These are phyloP conservation scores for Baronia brevicornis DNA, from an alignment of 2,888 invertebrate species.

Conservation along the genomic window DNA sequence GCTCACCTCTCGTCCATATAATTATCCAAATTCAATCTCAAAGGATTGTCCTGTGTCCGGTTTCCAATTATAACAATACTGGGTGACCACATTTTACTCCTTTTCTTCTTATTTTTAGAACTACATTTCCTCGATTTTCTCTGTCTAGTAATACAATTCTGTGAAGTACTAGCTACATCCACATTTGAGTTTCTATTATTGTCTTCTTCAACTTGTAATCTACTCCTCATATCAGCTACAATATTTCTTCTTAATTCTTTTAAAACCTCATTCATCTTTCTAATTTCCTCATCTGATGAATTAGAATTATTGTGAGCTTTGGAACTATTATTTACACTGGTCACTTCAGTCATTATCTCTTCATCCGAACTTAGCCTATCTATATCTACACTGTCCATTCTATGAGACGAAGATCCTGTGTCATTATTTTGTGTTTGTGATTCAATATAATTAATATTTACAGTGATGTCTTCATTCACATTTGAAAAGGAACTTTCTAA, in stretches of 20 bases:
- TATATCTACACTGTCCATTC: constrained; percentile 30
- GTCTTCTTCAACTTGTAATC: too few species aligned
- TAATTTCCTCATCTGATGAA: constrained; percentile 43
- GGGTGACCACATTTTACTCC: constrained; percentile 58
- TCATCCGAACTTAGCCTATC: constrained; percentile 45
- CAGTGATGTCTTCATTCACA: constrained; percentile 34
- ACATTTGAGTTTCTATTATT: constrained; percentile 29
- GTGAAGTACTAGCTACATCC: constrained; percentile 32
- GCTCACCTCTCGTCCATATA: constrained; percentile 65
- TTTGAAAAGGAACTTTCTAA: constrained; percentile 58
- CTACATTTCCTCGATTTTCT: constrained; percentile 42
- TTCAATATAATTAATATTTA: constrained; percentile 58
- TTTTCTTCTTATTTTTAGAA: constrained; percentile 50
- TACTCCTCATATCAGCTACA: constrained; percentile 37
- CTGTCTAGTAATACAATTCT: constrained; percentile 35
- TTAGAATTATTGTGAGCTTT: constrained; percentile 36
- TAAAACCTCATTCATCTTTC: constrained; percentile 52
- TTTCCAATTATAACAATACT: constrained; percentile 60
- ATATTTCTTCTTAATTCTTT: constrained; percentile 49
- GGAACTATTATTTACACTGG: constrained; percentile 35
- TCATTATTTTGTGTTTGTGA: constrained; percentile 52
- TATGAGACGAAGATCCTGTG: constrained; percentile 48
- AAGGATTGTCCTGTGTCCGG: constrained; percentile 42
- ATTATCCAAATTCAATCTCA: constrained; percentile 65
- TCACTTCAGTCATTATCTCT: constrained; percentile 34